phyloP scores from a whole-genome alignment of 2,797 vertebrate genomes.

The Trichosurus vulpecula region DNA sequence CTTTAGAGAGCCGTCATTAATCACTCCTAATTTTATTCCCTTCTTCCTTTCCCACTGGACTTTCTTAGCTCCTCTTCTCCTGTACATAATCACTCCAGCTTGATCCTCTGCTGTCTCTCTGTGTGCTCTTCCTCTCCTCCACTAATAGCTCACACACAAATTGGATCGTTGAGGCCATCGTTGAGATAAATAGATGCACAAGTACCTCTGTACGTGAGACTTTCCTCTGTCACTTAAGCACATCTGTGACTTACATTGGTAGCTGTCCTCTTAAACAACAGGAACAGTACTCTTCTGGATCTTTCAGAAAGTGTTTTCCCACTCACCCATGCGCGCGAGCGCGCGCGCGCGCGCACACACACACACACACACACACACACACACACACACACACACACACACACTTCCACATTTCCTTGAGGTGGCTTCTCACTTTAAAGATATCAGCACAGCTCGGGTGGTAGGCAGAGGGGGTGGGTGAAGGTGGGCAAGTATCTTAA shows the following conservation, averaged over 20 bases:
- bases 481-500: neutral
- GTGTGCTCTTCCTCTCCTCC: conserved; percentile 55
- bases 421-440: neutral
- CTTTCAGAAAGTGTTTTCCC: neutral
- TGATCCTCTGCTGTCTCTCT: conserved; percentile 57
- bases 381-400: neutral
- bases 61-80: conserved; percentile 52
- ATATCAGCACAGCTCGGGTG: neutral
- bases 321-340: neutral
- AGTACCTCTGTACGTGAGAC: conserved; percentile 67
- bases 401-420: neutral
- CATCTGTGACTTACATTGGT: conserved; percentile 43
- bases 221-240: conserved; percentile 65
- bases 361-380: neutral
- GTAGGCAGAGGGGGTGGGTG: neutral
- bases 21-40: conserved; percentile 65
- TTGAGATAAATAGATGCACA: conserved; percentile 68
- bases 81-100: conserved; percentile 70
- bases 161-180: conserved; percentile 59
- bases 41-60: conserved; percentile 66
- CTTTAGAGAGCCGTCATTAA: conserved; percentile 57
- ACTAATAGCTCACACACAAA: conserved; percentile 63
- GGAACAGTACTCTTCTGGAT: conserved; percentile 37
- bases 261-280: conserved; percentile 42
- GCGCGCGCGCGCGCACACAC: too few relatives aligned